Evolutionary conservation across 2,888 invertebrate species (phyloP).

Genomic region (Geotrupes spiniger): DNA sequence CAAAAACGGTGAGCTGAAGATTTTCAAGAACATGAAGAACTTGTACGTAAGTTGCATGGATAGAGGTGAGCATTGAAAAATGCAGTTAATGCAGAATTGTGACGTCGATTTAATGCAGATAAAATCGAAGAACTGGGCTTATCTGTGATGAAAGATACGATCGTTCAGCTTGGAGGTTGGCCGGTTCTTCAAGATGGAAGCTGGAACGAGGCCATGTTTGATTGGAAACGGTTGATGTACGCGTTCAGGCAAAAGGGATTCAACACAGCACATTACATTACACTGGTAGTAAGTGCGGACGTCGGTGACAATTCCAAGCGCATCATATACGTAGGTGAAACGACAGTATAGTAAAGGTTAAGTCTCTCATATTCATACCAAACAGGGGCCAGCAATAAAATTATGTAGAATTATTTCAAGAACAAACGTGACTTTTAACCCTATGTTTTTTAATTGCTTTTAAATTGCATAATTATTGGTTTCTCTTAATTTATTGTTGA

Average conservation of each 20-base stretch:
- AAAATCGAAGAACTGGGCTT: slow-evolving; percentile 72
- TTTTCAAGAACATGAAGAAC: slow-evolving; percentile 49
- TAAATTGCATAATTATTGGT: too few species aligned
- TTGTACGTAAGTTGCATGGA: slow-evolving; percentile 52
- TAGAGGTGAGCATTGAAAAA: slow-evolving; percentile 18
- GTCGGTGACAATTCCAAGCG: neutral
- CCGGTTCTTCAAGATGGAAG: slow-evolving; percentile 71
- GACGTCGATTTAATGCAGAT: slow-evolving; percentile 52
- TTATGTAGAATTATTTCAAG: slow-evolving; percentile 77
- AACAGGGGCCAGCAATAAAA: too few species aligned
- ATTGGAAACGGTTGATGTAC: slow-evolving; percentile 56
- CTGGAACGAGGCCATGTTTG: slow-evolving; percentile 56
- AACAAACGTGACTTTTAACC: too few species aligned
- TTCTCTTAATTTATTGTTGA: too few species aligned
- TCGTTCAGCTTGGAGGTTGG: slow-evolving; percentile 77
- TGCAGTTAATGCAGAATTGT: neutral
- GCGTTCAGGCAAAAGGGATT: slow-evolving; percentile 56
- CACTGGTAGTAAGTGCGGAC: neutral
- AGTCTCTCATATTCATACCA: too few species aligned
- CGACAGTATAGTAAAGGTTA: too few species aligned
- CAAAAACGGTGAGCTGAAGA: slow-evolving; percentile 42
- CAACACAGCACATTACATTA: slow-evolving; percentile 19
- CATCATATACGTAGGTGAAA: neutral
- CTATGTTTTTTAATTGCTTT: too few species aligned
- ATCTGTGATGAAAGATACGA: slow-evolving; percentile 50